Evolutionary conservation across 2,888 invertebrate species (phyloP).

Genomic region (Melanargia galathea): DNA sequence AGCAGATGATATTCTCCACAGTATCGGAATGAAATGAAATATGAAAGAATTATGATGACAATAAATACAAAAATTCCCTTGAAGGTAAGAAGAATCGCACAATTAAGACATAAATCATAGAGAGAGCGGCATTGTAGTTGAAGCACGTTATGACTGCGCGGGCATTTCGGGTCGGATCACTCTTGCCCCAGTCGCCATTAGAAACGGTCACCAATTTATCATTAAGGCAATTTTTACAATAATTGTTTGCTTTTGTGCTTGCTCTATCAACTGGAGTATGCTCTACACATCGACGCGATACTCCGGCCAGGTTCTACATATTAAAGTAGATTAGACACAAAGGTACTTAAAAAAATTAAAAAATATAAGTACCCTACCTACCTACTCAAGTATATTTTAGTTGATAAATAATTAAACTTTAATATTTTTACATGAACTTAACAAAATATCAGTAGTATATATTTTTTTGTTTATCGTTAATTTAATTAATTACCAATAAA

Average conservation of each 20-base stretch:
- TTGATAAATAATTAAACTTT: too few species aligned
- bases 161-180: conserved; percentile 67
- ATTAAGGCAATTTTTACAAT: conserved; percentile 82
- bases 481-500: too few species aligned
- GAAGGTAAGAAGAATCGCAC: conserved; percentile 62
- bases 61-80: conserved; percentile 61
- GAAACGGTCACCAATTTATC: conserved; percentile 81
- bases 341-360: not conserved
- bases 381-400: too few species aligned
- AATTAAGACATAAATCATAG: conserved; percentile 81
- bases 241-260: conserved; percentile 71
- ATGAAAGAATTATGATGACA: conserved; percentile 65
- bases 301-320: too few species aligned
- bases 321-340: too few species aligned
- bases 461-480: too few species aligned
- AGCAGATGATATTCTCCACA: conserved; percentile 42
- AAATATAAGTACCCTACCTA: too few species aligned
- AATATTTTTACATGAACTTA: too few species aligned
- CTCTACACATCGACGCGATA: too few species aligned
- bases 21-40: conserved; percentile 39
- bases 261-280: conserved; percentile 47
- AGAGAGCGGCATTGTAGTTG: conserved; percentile 67
- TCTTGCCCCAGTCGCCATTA: conserved; percentile 73
- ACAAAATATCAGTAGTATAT: too few species aligned
- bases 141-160: conserved; percentile 78